Conservation (phyloP, 2,113 vertebrate genomes). For the Dasyprocta punctata region DNA sequence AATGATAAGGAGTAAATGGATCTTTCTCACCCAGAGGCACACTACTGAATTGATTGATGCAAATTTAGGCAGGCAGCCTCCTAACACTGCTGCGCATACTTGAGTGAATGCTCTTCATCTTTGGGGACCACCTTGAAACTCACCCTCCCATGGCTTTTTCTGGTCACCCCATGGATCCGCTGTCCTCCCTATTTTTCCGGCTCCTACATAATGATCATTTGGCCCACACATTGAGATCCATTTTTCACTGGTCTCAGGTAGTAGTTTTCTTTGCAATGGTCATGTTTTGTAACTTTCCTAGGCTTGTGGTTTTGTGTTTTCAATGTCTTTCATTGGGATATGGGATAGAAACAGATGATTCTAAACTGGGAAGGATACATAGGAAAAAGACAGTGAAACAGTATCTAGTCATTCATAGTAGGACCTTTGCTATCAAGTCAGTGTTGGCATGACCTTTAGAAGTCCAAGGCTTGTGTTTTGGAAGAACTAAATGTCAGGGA, state of each 20-base stretch:
- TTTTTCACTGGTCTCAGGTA: not conserved
- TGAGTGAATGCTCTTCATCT: not conserved
- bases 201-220: not conserved
- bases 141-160: not conserved
- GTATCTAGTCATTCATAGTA: not conserved
- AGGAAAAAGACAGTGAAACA: not conserved
- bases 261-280: not conserved
- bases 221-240: not conserved
- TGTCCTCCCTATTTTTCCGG: not conserved
- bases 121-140: not conserved
- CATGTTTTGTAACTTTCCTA: not conserved
- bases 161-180: not conserved
- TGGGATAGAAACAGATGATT: not conserved
- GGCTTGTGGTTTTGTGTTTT: not conserved
- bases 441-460: not conserved
- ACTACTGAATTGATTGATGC: constrained; percentile 22
- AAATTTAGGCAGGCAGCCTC: not conserved
- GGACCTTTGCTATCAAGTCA: not conserved
- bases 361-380: not conserved
- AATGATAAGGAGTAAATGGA: constrained; percentile 61
- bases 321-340: not conserved
- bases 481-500: not conserved
- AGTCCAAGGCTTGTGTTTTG: not conserved
- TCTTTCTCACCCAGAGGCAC: constrained; percentile 59
- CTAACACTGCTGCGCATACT: not conserved